These are phyloP conservation scores for Acanthisitta chloris DNA, from an alignment of 2,113 vertebrate genomes.

Conservation along the genomic window DNA sequence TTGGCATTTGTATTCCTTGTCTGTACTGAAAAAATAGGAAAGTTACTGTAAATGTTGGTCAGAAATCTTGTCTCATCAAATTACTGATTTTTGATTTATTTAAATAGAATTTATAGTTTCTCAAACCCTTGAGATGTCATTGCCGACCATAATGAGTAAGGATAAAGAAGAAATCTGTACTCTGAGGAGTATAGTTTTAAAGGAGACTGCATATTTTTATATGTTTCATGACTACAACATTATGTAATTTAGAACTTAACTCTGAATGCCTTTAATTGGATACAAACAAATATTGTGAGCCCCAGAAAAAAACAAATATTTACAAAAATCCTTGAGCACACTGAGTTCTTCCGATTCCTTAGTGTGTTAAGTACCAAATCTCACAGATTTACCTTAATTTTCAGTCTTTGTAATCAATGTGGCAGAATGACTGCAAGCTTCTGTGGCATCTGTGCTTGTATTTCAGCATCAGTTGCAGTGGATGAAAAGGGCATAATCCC, in stretches of 20 bases:
- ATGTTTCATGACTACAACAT: neutral
- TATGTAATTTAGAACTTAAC: neutral
- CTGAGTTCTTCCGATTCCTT: neutral
- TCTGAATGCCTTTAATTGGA: neutral
- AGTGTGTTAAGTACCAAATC: neutral
- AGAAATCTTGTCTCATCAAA: neutral
- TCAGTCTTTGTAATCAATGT: neutral
- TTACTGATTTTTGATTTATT: neutral
- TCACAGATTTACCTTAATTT: neutral
- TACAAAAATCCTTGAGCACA: neutral
- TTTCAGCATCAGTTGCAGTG: constrained; percentile 75
- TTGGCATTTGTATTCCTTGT: neutral
- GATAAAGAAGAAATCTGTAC: neutral
- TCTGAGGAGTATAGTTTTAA: neutral
- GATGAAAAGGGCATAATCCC: constrained; percentile 87
- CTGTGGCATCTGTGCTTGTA: constrained; percentile 26
- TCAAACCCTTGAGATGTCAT: neutral
- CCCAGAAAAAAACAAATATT: neutral
- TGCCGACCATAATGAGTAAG: neutral
- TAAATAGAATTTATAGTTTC: neutral
- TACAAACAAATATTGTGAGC: neutral
- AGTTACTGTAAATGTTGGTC: neutral
- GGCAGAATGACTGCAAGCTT: neutral
- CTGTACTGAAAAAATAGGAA: neutral
- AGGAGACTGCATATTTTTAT: neutral